A percentile compares a stretch with the other conserved stretches of the same genome.
phyloP scores from a whole-genome alignment of 2,113 vertebrate genomes.

The Passer domesticus region DNA sequence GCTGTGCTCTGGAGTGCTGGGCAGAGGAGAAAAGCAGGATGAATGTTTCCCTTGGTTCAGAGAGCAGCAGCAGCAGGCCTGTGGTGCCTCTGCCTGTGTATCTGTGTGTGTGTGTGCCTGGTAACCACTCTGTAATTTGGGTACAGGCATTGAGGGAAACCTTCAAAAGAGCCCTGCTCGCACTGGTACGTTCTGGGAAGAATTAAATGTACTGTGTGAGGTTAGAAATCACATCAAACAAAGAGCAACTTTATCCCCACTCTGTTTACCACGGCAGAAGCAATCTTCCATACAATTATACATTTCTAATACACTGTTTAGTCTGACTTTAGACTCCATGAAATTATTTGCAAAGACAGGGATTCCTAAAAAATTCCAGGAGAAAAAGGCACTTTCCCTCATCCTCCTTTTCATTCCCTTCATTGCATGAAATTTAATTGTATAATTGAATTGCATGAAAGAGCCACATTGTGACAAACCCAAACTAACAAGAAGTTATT shows the following conservation, averaged over 20 bases:
- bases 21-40: not conserved
- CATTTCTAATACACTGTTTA: slow-evolving; percentile 71
- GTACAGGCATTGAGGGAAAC: not conserved
- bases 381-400: not conserved
- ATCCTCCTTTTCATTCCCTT: not conserved
- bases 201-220: slow-evolving; percentile 24
- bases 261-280: slow-evolving; percentile 45
- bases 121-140: not conserved
- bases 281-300: slow-evolving; percentile 14
- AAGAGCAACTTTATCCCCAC: not conserved
- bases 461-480: not conserved
- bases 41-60: not conserved
- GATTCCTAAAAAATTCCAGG: slow-evolving; percentile 52
- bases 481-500: not conserved
- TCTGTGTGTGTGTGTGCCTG: not conserved
- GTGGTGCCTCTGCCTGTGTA: not conserved
- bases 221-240: slow-evolving; percentile 1
- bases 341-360: slow-evolving; percentile 68
- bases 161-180: not conserved
- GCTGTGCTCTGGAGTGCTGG: not conserved
- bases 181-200: slow-evolving; percentile 33
- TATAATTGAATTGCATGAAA: not conserved
- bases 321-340: slow-evolving; percentile 69
- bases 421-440: not conserved
- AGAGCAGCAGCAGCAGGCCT: not conserved